Evolutionary conservation across 2,113 vertebrate species (phyloP).

Genomic region (Pluvianellus socialis): DNA sequence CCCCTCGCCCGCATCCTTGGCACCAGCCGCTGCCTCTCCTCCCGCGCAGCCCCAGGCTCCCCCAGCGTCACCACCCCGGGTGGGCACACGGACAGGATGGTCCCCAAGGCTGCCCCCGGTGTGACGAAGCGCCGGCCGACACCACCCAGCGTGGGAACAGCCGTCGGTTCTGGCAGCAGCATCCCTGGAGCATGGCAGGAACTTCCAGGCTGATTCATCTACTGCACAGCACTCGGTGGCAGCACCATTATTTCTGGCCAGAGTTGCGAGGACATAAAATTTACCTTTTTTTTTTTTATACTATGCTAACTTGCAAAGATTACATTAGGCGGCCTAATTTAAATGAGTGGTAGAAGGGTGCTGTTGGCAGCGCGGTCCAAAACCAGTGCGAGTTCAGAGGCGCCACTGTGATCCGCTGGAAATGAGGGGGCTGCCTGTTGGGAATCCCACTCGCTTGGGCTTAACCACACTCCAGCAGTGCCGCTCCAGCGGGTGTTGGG

Average conservation of each 20-base stretch:
- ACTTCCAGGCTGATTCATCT: neutral
- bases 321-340: neutral
- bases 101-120: neutral
- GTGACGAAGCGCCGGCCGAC: no score
- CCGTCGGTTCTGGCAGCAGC: accelerated
- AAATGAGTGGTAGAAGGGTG: neutral
- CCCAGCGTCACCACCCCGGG: neutral
- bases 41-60: neutral
- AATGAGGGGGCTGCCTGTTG: neutral
- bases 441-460: accelerated
- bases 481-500: neutral
- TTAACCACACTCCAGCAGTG: neutral
- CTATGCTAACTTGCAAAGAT: neutral
- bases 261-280: neutral
- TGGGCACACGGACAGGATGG: neutral
- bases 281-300: neutral
- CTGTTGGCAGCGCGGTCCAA: neutral
- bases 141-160: neutral
- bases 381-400: accelerated
- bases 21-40: no score
- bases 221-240: neutral
- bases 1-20: neutral
- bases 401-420: accelerated
- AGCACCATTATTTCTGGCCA: neutral
- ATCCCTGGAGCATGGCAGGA: neutral